Evolutionary conservation across 2,888 invertebrate species (phyloP), one percentile per base, ranked within the genome.

Genomic region (Amphipoea oculea): DNA sequence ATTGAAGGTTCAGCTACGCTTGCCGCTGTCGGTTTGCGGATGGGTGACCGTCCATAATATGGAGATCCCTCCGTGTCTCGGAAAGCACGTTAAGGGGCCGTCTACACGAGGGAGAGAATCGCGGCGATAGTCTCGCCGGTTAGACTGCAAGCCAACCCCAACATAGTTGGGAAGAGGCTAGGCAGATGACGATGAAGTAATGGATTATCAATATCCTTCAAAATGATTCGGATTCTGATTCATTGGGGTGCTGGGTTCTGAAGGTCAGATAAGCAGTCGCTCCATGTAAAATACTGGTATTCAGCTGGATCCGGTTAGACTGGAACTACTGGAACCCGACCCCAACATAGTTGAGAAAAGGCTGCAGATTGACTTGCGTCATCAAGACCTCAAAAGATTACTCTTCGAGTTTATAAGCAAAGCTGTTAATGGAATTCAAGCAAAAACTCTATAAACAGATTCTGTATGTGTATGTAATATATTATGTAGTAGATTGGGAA

Each of bases 361-460:
- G 17, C 17, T 63, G 36, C 9, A 17, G 63, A 51, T 5, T 23
- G 4, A 17, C 6, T 72, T 72, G 17, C 80, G 57, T 84, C 84
- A 72, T 68, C 7, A 42, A 14, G 17, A 73, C 23, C 14, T 40
- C 57, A 40, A 82, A 74, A 65, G 67, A 84, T 69, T 60, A 72
- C 67, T 68, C n/a, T 14, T 40, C 36, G 48, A 72, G 54, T 40
- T 60, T 48, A 40, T 42, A 54, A 40, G 62, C 68, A n/a, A 65
- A 60, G 60, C 17, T 78, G 40, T 66, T 78, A n/a, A 72, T 73
- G 78, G 86, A 78, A 66, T 79, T 57, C 63, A 42, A 67, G 77
- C 79, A 86, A 86, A 86, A 87, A 85, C 66, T 4, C 11, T 36
- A 23, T n/a, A 48, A 62, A 68, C 67, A 40, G 48, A 60, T 75